These are phyloP conservation scores for Colostygia pectinataria DNA, from an alignment of 2,888 invertebrate species.

Conservation along the genomic window DNA sequence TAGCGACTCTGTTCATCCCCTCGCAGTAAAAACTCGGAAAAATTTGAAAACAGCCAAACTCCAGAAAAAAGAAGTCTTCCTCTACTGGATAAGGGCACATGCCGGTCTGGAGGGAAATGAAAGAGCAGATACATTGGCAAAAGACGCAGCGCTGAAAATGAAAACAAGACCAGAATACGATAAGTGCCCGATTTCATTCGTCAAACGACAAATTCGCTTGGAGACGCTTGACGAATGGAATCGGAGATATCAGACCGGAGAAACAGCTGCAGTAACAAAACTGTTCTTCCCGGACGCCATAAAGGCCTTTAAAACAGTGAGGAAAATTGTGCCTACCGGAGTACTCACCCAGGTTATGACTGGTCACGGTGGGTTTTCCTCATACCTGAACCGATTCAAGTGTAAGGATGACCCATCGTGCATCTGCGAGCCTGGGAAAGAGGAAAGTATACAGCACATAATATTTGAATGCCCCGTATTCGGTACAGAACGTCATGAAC, in stretches of 20 bases:
- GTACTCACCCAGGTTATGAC: background rate
- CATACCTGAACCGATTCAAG: no score
- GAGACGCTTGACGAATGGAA: background rate
- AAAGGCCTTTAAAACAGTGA: background rate
- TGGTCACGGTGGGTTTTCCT: no score
- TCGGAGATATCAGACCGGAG: background rate
- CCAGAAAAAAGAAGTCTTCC: no score
- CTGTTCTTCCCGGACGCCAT: background rate
- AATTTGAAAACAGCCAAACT: background rate
- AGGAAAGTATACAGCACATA: no score
- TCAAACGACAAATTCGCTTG: background rate
- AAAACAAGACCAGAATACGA: background rate
- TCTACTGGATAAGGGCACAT: background rate
- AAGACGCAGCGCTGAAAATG: background rate
- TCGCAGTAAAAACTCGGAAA: background rate
- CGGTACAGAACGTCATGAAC: no score
- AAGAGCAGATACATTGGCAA: background rate
- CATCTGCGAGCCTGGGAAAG: no score
- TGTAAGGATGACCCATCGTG: no score
- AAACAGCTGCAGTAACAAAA: background rate
- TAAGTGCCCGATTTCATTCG: background rate
- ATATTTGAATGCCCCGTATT: no score
- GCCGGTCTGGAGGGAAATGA: constrained; percentile 1
- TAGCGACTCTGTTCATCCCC: background rate
- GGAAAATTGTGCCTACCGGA: background rate